Evolutionary conservation across 2,888 invertebrate species (phyloP).

Genomic region (Lissocephala sabroskyi): DNA sequence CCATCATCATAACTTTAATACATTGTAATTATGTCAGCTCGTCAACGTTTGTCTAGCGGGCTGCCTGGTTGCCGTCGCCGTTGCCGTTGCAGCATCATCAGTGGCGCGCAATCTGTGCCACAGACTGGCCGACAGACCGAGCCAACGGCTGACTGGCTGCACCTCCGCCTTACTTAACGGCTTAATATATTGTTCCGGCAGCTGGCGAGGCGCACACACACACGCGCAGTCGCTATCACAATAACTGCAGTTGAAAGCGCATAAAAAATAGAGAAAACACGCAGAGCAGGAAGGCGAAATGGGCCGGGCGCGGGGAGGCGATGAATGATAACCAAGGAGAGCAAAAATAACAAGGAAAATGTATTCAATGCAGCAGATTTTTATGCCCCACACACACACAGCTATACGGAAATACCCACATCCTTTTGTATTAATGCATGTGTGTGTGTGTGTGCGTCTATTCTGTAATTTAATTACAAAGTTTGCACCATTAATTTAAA

Average conservation of each 20-base stretch:
- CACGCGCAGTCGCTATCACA: constrained; percentile 7
- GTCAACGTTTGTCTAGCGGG: constrained; percentile 20
- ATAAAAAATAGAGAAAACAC: constrained; percentile 1
- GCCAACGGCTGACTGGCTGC: constrained; percentile 10
- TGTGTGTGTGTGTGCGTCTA: constrained; percentile 22
- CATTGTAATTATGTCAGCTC: constrained; percentile 55
- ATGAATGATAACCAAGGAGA: constrained; percentile 21
- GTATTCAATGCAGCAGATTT: constrained; percentile 37
- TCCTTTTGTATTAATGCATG: constrained; percentile 13
- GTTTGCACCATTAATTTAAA: constrained; percentile 66
- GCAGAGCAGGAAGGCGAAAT: constrained; percentile 1
- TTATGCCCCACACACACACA: constrained; percentile 13
- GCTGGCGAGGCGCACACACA: constrained; percentile 30
- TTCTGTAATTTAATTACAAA: constrained; percentile 68
- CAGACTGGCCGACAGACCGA: no score
- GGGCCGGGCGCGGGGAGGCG: no score
- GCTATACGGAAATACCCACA: constrained; percentile 3
- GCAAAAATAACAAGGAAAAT: constrained; percentile 13
- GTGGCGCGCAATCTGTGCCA: constrained; percentile 43
- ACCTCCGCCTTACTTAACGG: constrained; percentile 53
- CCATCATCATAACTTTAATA: constrained; percentile 47
- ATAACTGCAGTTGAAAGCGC: constrained; percentile 15
- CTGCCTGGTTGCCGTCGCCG: not conserved
- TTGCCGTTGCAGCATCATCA: not conserved
- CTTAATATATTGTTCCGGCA: constrained; percentile 61